Base-by-base conservation (phyloP, 2,113 vertebrate species). In the human region DNA sequence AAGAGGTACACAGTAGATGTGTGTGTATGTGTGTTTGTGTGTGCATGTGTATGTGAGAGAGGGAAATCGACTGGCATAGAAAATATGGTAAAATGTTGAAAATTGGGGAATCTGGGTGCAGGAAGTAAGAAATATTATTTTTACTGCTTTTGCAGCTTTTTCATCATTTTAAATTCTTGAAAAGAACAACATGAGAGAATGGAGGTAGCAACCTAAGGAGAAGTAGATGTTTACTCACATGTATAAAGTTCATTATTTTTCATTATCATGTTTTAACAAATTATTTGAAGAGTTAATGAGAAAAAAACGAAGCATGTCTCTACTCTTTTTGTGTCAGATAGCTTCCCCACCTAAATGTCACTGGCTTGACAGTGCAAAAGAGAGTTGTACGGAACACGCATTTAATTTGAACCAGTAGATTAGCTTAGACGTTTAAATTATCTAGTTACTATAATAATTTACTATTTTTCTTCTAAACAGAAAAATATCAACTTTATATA, bases 71-170 rank as follows among this genome's bases (percentile, higher is more conserved):
- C 2, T 57, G 55, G 5, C 27, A 6, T 13, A 48, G 14, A 0
- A 80, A 88, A 90, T 23, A 85, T 59, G 8, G 2, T 27, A 76
- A 93, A 93, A 94, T 64, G 43, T 86, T 90, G 55, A 38, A 11
- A 80, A 10, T 1, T n/a, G 35, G 50, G 2, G 27, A 22, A 48
- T 75, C 6, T 32, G 3, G 0, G 2, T 83, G 2, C 13, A 64
- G 11, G 38, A 79, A 4, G 82, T 14, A 27, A 50, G 20, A n/a
- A 5, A 14, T 35, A 18, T 35, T 45, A 79, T 64, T 89, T 68
- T 3, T 22, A 59, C 45, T 43, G 2, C 38, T 90, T 27, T 92
- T 43, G 4, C 3, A 90, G 22, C 9, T 70, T 61, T 86, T 82
- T 22, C 16, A 25, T 11, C 50, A 78, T 85, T 84, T 55, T 45